These are phyloP conservation scores for Pheosia gnoma DNA, from an alignment of 2,888 invertebrate genomes.

Conservation along the genomic window DNA sequence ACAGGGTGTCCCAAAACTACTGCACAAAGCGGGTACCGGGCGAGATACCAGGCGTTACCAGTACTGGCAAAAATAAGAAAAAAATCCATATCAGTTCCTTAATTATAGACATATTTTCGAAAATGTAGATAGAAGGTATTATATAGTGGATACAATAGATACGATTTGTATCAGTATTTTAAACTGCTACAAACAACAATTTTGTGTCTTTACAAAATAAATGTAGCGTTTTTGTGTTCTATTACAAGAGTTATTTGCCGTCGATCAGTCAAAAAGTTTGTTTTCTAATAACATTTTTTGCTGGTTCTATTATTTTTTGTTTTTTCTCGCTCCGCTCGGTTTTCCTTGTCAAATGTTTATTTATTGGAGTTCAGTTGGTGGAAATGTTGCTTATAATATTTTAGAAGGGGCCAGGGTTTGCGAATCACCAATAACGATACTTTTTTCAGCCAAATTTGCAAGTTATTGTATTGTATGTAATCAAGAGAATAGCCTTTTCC, in stretches of 20 bases:
- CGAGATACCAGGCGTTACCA: too few relatives aligned
- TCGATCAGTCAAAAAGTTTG: constrained; percentile 63
- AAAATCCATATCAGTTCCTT: too few relatives aligned
- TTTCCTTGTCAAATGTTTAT: constrained; percentile 55
- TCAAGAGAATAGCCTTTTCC: neutral
- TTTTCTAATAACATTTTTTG: constrained; percentile 36
- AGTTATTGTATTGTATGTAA: constrained; percentile 17
- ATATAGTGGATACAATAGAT: too few relatives aligned
- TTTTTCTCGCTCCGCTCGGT: constrained; percentile 30
- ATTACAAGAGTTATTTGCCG: constrained; percentile 47
- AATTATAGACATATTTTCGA: too few relatives aligned
- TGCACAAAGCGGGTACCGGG: too few relatives aligned
- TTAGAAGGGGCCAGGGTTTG: constrained; percentile 15
- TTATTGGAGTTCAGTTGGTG: constrained; percentile 47
- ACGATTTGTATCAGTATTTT: too few relatives aligned
- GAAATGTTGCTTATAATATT: constrained; percentile 26
- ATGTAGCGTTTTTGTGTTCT: constrained; percentile 19
- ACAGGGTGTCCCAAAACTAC: too few relatives aligned
- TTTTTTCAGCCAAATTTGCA: constrained; percentile 23
- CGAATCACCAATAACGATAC: constrained; percentile 23
- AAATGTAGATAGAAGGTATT: too few relatives aligned
- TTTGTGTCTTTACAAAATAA: too few relatives aligned
- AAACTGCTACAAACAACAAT: too few relatives aligned
- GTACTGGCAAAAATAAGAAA: too few relatives aligned
- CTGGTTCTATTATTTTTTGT: constrained; percentile 49